Base-by-base conservation (phyloP, 2,888 invertebrate species). In the Tridacna crocea region DNA sequence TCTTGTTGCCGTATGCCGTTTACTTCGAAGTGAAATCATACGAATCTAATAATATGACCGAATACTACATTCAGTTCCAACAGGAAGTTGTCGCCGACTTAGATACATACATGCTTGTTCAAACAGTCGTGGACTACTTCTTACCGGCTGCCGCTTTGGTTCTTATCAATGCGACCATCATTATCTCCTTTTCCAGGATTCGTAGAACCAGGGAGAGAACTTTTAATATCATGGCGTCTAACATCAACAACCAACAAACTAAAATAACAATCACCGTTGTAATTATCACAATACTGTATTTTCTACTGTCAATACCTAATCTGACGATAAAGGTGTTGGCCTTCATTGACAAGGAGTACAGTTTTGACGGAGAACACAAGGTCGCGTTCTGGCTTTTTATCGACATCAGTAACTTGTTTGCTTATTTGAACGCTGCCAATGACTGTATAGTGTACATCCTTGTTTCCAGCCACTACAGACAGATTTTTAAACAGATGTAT, bases 361-460 rank as follows among this genome's bases (percentile, higher is more conserved):
- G 84, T 46, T 84, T 84, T 47, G 77, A 82, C 47, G 84, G 84
- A 10, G 77, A 82, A 46, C 47, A 84, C 51, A 84, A 84, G 68
- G 65, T 82, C 10, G 68, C 72, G 26, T 84, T 84, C 66, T 84
- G 84, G 84, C 46, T 82, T 17, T 79, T 82, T 19, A 84, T 82
- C 8, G 84, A 84, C 61, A 63, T 84, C 24, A 84, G 84, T 27
- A 84, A 84, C 47, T 22, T 84, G 47, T 84, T 84, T 36, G 63
- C 72, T 2, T 82, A 82, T 47, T 76, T 84, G 13, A 84, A 84
- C 51, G 84, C 84, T 13, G 84, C 84, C 0, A 84, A 84, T 47
- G 84, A 84, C 46, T 74, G 70, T 26, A 48, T 82, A 46, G 82
- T 84, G 15, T 84, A 84, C 36, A 75, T 82, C 19, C 72, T 84